These are phyloP conservation scores for Phymanthus crucifer DNA, from an alignment of 92 coral and sea anemone genomes.

Conservation along the genomic window DNA sequence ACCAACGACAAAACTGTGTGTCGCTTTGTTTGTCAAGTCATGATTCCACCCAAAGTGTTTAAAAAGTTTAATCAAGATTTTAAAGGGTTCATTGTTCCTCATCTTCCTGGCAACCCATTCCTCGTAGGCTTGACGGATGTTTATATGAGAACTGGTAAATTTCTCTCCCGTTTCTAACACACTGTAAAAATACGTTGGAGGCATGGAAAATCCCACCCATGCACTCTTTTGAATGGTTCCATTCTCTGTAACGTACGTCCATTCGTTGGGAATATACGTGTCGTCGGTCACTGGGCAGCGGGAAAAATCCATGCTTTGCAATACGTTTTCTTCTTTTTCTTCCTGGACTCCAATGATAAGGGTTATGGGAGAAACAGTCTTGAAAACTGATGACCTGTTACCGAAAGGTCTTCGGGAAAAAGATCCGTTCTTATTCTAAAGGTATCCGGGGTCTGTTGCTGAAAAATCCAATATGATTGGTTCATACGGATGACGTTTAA, in stretches of 20 bases:
- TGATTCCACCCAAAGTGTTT: slow-evolving; percentile 6
- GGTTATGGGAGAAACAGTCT: neutral
- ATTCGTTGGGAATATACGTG: neutral
- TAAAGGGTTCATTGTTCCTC: slow-evolving; percentile 2
- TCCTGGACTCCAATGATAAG: neutral
- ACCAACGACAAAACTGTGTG: slow-evolving; percentile 8
- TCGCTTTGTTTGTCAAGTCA: slow-evolving; percentile 12
- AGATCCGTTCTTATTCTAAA: slow-evolving; percentile 1
- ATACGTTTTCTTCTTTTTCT: neutral
- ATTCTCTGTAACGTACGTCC: neutral
- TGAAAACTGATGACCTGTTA: neutral
- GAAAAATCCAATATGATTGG: slow-evolving; percentile 10
- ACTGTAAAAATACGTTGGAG: neutral
- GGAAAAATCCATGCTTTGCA: neutral
- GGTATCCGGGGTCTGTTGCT: slow-evolving; percentile 10
- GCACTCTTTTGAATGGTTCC: neutral
- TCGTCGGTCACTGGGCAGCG: neutral
- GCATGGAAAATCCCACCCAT: neutral
- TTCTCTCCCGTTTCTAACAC: slow-evolving; percentile 9
- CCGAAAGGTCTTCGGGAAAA: slow-evolving; percentile 4
- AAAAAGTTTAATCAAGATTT: neutral
- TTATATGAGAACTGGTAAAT: neutral
- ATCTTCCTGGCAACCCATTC: slow-evolving; percentile 1
- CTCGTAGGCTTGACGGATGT: slow-evolving; percentile 10
- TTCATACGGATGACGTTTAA: neutral